Evolutionary conservation across 2,113 vertebrate species (phyloP), one percentile per base, ranked within the genome.

Genomic region (Lampris megalopsis): DNA sequence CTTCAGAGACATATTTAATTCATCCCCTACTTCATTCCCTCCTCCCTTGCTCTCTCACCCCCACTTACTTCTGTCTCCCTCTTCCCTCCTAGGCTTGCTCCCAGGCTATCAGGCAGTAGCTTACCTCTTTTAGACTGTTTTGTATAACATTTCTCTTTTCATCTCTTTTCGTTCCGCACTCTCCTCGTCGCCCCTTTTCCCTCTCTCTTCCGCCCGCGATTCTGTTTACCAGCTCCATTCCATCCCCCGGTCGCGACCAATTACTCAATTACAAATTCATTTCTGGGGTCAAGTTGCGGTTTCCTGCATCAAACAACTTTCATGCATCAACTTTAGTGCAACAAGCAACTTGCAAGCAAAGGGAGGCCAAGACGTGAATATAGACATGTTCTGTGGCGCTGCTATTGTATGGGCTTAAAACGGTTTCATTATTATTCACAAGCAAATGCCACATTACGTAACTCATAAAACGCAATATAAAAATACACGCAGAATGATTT

Each of bases 1-100:
- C 50, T 52, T 45, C 65, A 66, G 41, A 67, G 66, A 71, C 67
- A 86, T 81, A 71, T 88, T 81, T 82, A 74, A 86, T 88, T 87
- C 68, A 84, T 79, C 48, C 42, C 4, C 13, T 63, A 40, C 64
- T 65, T 58, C 35, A 60, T 64, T 68, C 4, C n/a, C 40, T 38
- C 49, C 40, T 38, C 24, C 45, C 42, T 6, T 36, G 6, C 42
- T 35, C 53, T 7, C n/a, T 37, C 2, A n/a, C 43, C 47, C 74
- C 38, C 57, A 62, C 52, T 49, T 62, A 35, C 4, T 35, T 37
- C 66, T 59, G 63, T 58, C 50, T 65, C 60, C 9, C 48, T 53
- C 37, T 62, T 52, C 48, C 59, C 63, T 41, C 68, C 40, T 63
- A 66, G 8, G n/a, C 5, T 35, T 40, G 52, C 62, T 74, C 11